phyloP scores from a whole-genome alignment of 2,888 invertebrate species.

The Euproctis similis region DNA sequence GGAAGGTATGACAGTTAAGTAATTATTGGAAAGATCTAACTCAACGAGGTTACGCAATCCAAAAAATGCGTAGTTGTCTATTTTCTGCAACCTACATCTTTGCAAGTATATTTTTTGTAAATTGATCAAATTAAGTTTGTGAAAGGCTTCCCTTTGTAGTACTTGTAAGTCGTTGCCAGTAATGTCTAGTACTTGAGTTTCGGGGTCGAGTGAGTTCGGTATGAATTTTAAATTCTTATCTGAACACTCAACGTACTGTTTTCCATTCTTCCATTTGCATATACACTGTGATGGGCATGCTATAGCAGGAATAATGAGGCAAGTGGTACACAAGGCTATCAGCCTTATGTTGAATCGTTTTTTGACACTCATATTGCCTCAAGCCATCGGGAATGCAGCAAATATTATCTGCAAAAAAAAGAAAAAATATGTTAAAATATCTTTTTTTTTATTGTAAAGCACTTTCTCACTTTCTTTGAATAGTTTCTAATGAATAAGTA shows the following conservation, averaged over 20 bases:
- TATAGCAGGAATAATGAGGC: conserved; percentile 56
- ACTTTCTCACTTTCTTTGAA: no score
- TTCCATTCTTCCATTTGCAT: conserved; percentile 95
- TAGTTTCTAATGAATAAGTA: no score
- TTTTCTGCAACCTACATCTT: conserved; percentile 84
- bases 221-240: conserved; percentile 84
- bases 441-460: no score
- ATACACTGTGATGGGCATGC: conserved; percentile 86
- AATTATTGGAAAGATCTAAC: conserved; percentile 89
- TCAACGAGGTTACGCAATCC: conserved; percentile 92
- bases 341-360: conserved; percentile 57
- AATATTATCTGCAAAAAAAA: conserved; percentile 69
- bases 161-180: conserved; percentile 88
- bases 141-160: conserved; percentile 86
- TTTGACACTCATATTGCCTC: conserved; percentile 61
- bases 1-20: conserved; percentile 84
- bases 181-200: conserved; percentile 91
- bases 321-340: conserved; percentile 63
- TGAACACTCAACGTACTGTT: conserved; percentile 91
- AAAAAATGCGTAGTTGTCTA: conserved; percentile 87
- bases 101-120: conserved; percentile 90
- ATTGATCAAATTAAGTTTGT: conserved; percentile 86
- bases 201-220: conserved; percentile 86
- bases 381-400: conserved; percentile 45
- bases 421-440: no score